phyloP scores from a whole-genome alignment of 2,113 vertebrate genomes.

The Pongo pygmaeus region DNA sequence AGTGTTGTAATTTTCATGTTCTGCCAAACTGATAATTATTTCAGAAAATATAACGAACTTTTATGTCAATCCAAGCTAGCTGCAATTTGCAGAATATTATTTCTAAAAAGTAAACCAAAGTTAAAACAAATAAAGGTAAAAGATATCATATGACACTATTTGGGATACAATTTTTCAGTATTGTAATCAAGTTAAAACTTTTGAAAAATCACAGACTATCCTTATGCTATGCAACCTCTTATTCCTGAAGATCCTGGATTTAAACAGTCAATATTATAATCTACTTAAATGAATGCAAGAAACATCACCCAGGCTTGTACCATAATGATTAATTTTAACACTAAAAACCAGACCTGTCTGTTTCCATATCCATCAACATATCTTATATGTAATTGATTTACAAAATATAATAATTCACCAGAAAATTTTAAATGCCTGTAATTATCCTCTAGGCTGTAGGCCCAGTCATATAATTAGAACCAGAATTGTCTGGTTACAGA shows the following conservation, averaged over 20 bases:
- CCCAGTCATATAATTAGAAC: slow-evolving; percentile 51
- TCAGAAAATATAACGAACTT: neutral
- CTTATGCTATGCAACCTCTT: neutral
- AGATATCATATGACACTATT: slow-evolving; percentile 40
- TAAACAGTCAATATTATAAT: slow-evolving; percentile 53
- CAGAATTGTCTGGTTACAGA: slow-evolving; percentile 50
- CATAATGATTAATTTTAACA: slow-evolving; percentile 37
- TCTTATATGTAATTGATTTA: slow-evolving; percentile 48
- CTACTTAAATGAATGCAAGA: slow-evolving; percentile 33
- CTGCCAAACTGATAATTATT: neutral
- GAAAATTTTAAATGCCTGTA: slow-evolving; percentile 52
- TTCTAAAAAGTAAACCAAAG: neutral
- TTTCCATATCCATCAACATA: slow-evolving; percentile 45
- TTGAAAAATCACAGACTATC: neutral
- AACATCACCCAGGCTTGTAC: neutral
- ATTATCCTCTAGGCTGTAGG: slow-evolving; percentile 50
- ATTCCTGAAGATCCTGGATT: slow-evolving; percentile 5
- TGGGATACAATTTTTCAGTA: slow-evolving; percentile 22
- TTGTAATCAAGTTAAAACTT: slow-evolving; percentile 24
- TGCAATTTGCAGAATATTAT: neutral
- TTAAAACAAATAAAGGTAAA: slow-evolving; percentile 31
- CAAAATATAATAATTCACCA: slow-evolving; percentile 64
- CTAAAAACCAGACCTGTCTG: slow-evolving; percentile 57
- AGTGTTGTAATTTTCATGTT: neutral
- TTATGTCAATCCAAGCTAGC: neutral